Base-by-base conservation (phyloP, 2,797 vertebrate genomes). In the Sebastolobus altivelis region DNA sequence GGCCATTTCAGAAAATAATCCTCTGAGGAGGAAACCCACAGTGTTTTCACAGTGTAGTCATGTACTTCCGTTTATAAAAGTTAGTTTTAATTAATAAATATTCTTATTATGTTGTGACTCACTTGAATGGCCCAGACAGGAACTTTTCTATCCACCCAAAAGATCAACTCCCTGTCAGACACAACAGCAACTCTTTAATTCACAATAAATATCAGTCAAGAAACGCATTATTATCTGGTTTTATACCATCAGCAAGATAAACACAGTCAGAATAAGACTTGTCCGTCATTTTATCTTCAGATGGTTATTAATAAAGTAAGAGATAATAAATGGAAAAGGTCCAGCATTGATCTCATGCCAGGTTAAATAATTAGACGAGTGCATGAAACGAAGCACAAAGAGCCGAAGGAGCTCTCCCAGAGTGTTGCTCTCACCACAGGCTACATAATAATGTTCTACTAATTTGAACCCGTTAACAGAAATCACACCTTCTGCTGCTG, bases 81-180 rank as follows among this genome's bases (percentile, higher is more conserved):
- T 7, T 52, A 20, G 5, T 46, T 18, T 6, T 6, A 38, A 31
- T 56, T 1, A 0, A 59, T 33, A 22, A 1, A 20, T 12, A 6
- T 75, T 66, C 65, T 22, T 52, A 56, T 54, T 60, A 8, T 52
- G 33, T n/a, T 54, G 33, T 72, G 80, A 91, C 92, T 96, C 92
- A 99, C 98, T 96, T 99, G 98, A 89, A 98, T 97, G 9, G 96
- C 97, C 98, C 98, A 99, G 62, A 99, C 96, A 0, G 97, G 92
- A 58, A 95, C 91, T 80, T 97, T 97, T 27, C 98, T 95, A 25
- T 99, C 97, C 86, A 99, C 98, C 98, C 98, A 99, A 40, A 99
- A 96, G 93, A 99, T 99, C 80, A 97, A 94, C 1, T 95, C 96
- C 98, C 98, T 99, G 93, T 33, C 33, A 66, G 62, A 86, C 5